phyloP scores from a whole-genome alignment of 35 echinoderm and acorn worm species.

The Heliocidaris erythrogramma region DNA sequence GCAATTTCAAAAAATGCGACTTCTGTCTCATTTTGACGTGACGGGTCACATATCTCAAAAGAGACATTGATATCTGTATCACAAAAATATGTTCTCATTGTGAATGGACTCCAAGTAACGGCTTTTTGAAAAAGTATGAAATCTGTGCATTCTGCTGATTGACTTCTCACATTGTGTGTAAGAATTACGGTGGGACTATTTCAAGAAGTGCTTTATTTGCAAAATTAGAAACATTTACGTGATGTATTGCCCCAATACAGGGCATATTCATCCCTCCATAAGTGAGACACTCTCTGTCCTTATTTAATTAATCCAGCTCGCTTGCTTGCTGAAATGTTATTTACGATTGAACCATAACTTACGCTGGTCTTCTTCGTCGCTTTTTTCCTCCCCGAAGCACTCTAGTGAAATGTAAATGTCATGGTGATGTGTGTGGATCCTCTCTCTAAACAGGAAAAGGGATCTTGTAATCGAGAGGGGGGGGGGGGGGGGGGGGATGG shows the following conservation, averaged over 20 bases:
- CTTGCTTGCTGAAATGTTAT: neutral
- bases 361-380: neutral
- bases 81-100: too few relatives aligned
- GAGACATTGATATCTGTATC: too few relatives aligned
- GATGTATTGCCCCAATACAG: neutral
- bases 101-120: too few relatives aligned
- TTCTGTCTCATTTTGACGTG: too few relatives aligned
- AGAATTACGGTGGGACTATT: too few relatives aligned
- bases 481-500: neutral
- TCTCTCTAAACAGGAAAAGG: neutral
- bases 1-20: too few relatives aligned
- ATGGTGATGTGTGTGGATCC: neutral
- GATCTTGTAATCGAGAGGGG: neutral
- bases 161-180: too few relatives aligned
- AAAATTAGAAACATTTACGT: neutral
- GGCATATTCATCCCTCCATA: neutral
- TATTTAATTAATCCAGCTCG: neutral
- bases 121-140: too few relatives aligned
- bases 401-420: neutral
- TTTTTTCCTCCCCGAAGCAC: neutral
- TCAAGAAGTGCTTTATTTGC: neutral
- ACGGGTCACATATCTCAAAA: too few relatives aligned
- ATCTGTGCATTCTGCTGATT: too few relatives aligned
- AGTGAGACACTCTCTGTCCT: neutral
- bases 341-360: neutral